A percentile compares a stretch with the other conserved stretches of the same genome.
Conservation (phyloP, 35 echinoderm and acorn worm species). For the Apostichopus californicus region DNA sequence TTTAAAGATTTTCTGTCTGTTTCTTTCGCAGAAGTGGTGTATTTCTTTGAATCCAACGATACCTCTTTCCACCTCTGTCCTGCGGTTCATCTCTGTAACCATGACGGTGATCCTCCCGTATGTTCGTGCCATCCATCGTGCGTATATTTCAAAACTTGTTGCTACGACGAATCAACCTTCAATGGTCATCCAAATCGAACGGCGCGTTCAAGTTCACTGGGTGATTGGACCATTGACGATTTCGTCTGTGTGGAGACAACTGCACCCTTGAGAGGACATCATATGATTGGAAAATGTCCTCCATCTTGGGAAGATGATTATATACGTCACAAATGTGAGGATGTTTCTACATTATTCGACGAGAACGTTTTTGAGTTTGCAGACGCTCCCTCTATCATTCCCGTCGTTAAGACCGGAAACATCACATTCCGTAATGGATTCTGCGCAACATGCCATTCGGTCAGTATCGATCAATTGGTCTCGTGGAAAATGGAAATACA, state of each 20-base stretch:
- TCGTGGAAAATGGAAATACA: slow-evolving; percentile 1
- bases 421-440: slow-evolving; percentile 18
- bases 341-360: background rate
- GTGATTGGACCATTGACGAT: background rate
- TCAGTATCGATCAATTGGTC: background rate
- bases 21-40: background rate
- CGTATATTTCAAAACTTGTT: background rate
- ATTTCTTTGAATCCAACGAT: background rate
- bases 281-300: slow-evolving; percentile 31
- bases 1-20: background rate
- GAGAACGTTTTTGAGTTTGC: background rate
- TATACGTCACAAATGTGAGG: slow-evolving; percentile 6
- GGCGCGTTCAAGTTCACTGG: background rate
- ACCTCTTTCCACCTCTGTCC: background rate
- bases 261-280: slow-evolving; percentile 16
- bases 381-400: background rate
- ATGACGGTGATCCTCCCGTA: background rate
- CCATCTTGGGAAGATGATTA: background rate
- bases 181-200: background rate
- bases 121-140: slow-evolving; percentile 13
- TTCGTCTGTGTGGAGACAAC: slow-evolving; percentile 24
- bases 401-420: background rate
- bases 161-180: slow-evolving; percentile 1
- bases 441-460: slow-evolving; percentile 27
- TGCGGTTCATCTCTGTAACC: background rate